Evolutionary conservation across 2,888 invertebrate genomes (phyloP), one percentile per base, ranked within the genome.

Genomic region (Nomada fucata): DNA sequence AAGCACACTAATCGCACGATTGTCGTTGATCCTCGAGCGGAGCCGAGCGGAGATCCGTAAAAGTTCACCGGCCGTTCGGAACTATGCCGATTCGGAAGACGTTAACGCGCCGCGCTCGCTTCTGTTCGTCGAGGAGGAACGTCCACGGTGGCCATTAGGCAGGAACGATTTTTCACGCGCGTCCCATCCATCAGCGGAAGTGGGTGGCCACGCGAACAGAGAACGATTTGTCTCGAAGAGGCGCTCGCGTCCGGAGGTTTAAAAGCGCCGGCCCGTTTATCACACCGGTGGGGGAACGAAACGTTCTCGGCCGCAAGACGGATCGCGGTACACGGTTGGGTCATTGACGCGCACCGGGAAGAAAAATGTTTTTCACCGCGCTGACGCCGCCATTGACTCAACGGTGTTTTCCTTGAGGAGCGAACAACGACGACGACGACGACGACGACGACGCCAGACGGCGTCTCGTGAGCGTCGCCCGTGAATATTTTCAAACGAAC

Each of bases 401-500:
- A 82, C 78, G 78, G 65, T 78, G 81, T 76, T 76, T 76, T 59
- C 82, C 79, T 65, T 75, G 55, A 64, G 70, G 18, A 64, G 57
- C 57, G 42, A 23, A 44, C 23, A 5, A 29, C 29, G 29, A 29
- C 29, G 29, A 36, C 36, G 36, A 36, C 36, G 36, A 36, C 29
- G 29, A 29, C 29, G 29, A 36, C 36, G 36, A n/a, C n/a, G n/a
- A n/a, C n/a, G n/a, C n/a, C 5, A 0, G 36, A 36, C 76, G 57
- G 47, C 18, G 26, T 42, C 42, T 26, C 61, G 64, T n/a, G 57
- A 13, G 47, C 68, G 63, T 29, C 36, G 80, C 67, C 84, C 64
- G 78, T 74, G 82, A 82, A 82, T 85, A 82, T 85, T 84, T 82
- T 85, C 79, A 85, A 85, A n/a, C 82, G 77, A 84, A 84, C 79